Base-by-base conservation (phyloP, 2,113 vertebrate genomes). In the Malurus melanocephalus region DNA sequence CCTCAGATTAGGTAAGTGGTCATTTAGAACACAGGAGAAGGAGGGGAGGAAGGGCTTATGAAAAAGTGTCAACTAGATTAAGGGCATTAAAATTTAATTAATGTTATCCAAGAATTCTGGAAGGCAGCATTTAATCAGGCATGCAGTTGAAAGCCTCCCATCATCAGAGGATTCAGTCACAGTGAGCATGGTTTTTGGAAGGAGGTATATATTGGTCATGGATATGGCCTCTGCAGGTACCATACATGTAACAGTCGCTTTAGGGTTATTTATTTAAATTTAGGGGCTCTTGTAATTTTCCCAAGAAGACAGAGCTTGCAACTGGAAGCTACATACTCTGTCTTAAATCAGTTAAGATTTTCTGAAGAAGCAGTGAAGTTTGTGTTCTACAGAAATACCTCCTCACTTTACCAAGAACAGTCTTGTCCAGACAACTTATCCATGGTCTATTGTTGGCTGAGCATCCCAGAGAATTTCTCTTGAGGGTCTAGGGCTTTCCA, bases 1-100 rank as follows among this genome's bases (percentile, higher is more conserved):
- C 71, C 83, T 97, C 93, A 93, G 85, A 96, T 97, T 94, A 89
- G 95, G 83, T 96, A 93, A 96, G 95, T 23, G 52, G 96, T 94
- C 86, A 91, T 97, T 97, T 96, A 94, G 95, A 93, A 94, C 61
- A 52, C 40, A 81, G 84, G 68, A 90, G 64, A 89, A 85, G 42
- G 78, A 85, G 51, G 45, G 61, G 33, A 49, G 26, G 71, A 91
- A 85, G 53, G 85, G 57, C 78, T 93, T 93, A 84, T 90, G 91
- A 92, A 72, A 78, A 94, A 91, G 68, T 87, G 88, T 95, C 88
- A 90, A 46, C 60, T 86, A 73, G 46, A 51, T 95, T 85, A 86
- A 95, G 79, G 55, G 53, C 84, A 91, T 73, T 91, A 90, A 94
- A 91, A 93, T 87, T 91, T 93, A 93, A 94, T 85, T 71, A n/a